phyloP scores from a whole-genome alignment of 2,888 invertebrate genomes.

The Cheiracanthium punctorium region DNA sequence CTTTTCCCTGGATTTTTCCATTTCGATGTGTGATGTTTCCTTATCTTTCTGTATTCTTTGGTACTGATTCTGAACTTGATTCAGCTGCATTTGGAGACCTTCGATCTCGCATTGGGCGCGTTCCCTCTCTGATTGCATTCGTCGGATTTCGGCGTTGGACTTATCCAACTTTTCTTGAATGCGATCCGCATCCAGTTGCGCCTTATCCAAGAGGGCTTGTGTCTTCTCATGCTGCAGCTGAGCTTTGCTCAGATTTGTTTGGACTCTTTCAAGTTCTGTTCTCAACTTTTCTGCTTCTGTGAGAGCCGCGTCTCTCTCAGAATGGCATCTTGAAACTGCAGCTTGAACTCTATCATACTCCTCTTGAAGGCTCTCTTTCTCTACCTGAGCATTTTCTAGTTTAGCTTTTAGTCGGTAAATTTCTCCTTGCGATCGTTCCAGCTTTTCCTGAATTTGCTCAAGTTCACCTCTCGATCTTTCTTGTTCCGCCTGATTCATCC shows the following conservation, averaged over 20 bases:
- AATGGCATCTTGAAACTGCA: conserved; percentile 88
- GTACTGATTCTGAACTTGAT: conserved; percentile 89
- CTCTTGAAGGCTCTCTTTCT: conserved; percentile 93
- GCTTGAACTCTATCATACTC: conserved; percentile 92
- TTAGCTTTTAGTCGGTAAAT: conserved; percentile 95
- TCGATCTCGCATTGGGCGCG: conserved; percentile 93
- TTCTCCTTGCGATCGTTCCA: conserved; percentile 95
- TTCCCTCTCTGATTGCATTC: conserved; percentile 88
- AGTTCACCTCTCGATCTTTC: conserved; percentile 81
- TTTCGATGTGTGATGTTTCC: conserved; percentile 88
- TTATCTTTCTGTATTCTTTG: conserved; percentile 92
- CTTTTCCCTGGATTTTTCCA: conserved; percentile 90
- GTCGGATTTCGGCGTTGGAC: conserved; percentile 72
- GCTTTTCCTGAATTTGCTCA: conserved; percentile 90
- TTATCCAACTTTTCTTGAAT: conserved; percentile 74
- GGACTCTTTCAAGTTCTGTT: conserved; percentile 77
- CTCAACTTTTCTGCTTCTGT: conserved; percentile 73
- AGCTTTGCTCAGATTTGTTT: conserved; percentile 91
- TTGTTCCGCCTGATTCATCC: conserved; percentile 93
- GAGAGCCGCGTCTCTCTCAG: conserved; percentile 88
- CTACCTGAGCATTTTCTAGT: conserved; percentile 94
- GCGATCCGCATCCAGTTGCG: conserved; percentile 79
- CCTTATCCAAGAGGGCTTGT: conserved; percentile 90
- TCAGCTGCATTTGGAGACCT: conserved; percentile 91
- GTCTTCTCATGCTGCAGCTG: conserved; percentile 94